phyloP scores from a whole-genome alignment of 37 sponge, comb jelly and placozoan genomes.

The Chondrosia reniformis region DNA sequence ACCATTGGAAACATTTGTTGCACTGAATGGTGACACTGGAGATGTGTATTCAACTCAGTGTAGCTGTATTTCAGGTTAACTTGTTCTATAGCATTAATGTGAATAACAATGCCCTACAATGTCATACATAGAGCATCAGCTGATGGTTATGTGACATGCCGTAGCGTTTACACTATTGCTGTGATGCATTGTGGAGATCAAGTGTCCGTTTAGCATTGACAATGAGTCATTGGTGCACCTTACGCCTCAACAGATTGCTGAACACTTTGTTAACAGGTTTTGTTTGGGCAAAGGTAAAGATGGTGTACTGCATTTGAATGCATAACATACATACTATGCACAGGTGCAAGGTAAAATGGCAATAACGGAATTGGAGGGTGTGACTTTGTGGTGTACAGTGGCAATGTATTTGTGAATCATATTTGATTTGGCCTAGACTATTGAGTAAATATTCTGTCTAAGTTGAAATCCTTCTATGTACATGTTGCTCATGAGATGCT shows the following conservation, averaged over 20 bases:
- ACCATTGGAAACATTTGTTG: too few relatives aligned
- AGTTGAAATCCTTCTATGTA: neutral
- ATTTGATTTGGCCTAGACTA: neutral
- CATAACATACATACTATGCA: constrained; percentile 13
- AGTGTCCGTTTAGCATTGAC: neutral
- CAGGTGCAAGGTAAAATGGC: constrained; percentile 48
- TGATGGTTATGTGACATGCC: neutral
- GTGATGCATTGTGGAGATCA: neutral
- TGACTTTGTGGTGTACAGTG: constrained; percentile 4
- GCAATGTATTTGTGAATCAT: neutral
- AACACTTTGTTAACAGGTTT: constrained; percentile 5
- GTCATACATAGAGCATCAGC: neutral
- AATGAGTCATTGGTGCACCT: neutral
- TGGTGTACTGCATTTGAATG: neutral
- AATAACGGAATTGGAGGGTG: constrained; percentile 12
- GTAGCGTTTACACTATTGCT: neutral
- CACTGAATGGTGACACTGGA: too few relatives aligned
- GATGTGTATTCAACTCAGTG: too few relatives aligned
- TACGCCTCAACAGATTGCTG: constrained; percentile 17
- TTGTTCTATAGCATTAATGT: too few relatives aligned
- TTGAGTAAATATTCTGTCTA: neutral
- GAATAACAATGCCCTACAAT: too few relatives aligned
- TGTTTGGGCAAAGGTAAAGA: neutral
- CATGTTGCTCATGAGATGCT: neutral
- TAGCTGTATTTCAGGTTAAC: too few relatives aligned